Evolutionary conservation across 2,797 vertebrate genomes (phyloP), one percentile per base, ranked within the genome.

Genomic region (Echeneis naucrates): DNA sequence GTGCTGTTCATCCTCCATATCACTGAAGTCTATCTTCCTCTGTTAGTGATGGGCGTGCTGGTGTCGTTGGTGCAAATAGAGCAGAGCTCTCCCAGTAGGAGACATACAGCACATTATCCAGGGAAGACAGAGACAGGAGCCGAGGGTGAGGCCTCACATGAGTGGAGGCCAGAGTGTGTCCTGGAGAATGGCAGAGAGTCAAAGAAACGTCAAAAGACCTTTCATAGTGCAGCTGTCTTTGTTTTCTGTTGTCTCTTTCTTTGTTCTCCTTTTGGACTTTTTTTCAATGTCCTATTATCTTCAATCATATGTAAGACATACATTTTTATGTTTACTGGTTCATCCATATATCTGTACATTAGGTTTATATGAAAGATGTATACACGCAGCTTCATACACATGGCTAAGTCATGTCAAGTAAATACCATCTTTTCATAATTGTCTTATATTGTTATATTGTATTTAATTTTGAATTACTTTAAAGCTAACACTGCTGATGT

Each of bases 91-190:
- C 38, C 56, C 56, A 32, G 37, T 17, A 35, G 47, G 45, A 81
- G 73, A 81, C 72, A 67, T 48, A 61, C 35, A 56, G 72, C 78
- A 68, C 68, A 71, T 47, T 66, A 67, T 85, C 87, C 78, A 60
- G 73, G 61, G 78, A 26, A 72, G 86, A 82, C 54, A 77, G 27
- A 63, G 71, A 81, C 77, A 70, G 77, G 68, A 65, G 81, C 40
- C 75, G 54, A 19, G 24, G 81, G 26, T 74, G 68, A 74, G 72
- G 81, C 79, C 76, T 80, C 83, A 69, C 78, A 63, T 89, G 87
- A 83, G 81, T 91, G 89, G 82, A 86, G 78, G 87, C 85, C 75
- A 91, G 86, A 76, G 70, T 68, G 68, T 38, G 33, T 84, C 89
- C 89, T 91, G 83, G 66, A 72, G 76, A 87, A 62, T 27, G 87